Base-by-base conservation (phyloP, 2,888 invertebrate species). In the Oxyscelio sp. region DNA sequence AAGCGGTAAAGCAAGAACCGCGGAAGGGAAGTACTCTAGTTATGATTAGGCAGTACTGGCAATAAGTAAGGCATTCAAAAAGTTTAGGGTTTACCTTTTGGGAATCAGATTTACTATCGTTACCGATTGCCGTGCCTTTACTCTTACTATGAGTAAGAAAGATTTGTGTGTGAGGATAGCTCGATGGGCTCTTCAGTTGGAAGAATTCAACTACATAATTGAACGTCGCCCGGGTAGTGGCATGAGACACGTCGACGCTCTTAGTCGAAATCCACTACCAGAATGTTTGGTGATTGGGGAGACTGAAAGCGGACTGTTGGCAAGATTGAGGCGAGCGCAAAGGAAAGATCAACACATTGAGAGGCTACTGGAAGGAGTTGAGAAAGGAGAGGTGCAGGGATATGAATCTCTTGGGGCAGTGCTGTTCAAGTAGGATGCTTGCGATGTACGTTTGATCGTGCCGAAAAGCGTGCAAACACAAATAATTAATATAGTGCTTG, bases 381-480 rank as follows among this genome's bases (percentile, higher is more conserved):
- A n/a, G n/a, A n/a, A n/a, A n/a, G n/a, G n/a, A n/a, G n/a, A n/a
- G n/a, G n/a, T n/a, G n/a, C n/a, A n/a, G n/a, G 11, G 43, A 27
- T 17, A 9, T 54, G 15, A 52, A n/a, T n/a, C n/a, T n/a, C n/a
- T n/a, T n/a, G n/a, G 56, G 19, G 24, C 17, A 27, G 13, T 58
- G 43, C 17, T 70, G 31, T 65, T 15, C 31, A 43, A 40, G 9
- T 2, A 19, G 4, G 34, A 56, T 1, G 34, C 31, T 6, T 34
- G 50, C n/a, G 11, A 34, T 11, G 15, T 65, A 4, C n/a, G 11
- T 5, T 3, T 70, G 40, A 56, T 70, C 2, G 71, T 85, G 0
- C 86, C 86, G 0, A 78, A 52, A 19, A 9, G 2, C 0, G 50
- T 87, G 79, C 66, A 70, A 5, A 15, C 38, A 0, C 80, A 87